Conservation (phyloP, 2,888 invertebrate species). For the Eueremaeus valkanovi region DNA sequence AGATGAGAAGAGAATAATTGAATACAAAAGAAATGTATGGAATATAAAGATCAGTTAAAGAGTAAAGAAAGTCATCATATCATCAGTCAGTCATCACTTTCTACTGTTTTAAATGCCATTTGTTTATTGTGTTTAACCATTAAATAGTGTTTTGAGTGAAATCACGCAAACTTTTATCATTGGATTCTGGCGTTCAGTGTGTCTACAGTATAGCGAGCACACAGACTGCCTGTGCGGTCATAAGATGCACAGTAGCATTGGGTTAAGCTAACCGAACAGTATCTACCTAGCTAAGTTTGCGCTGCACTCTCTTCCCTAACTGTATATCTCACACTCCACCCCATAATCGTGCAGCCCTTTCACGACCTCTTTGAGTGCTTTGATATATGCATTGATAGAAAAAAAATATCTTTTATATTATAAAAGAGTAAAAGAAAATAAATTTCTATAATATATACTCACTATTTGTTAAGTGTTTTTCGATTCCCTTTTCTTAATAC, state of each 20-base stretch:
- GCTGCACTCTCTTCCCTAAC: neutral
- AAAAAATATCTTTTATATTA: no score
- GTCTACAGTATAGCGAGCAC: neutral
- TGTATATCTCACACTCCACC: neutral
- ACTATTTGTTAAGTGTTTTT: no score
- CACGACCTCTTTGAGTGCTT: neutral
- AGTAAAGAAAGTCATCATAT: neutral
- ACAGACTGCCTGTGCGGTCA: neutral
- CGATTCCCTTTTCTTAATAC: no score
- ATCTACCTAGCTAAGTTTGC: neutral
- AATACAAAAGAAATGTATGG: neutral
- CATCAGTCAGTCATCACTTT: neutral
- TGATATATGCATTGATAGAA: neutral
- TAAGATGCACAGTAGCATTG: neutral
- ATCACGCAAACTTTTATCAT: neutral
- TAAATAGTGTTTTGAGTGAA: no score
- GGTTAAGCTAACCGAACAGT: neutral
- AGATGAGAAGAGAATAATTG: neutral
- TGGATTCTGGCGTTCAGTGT: neutral
- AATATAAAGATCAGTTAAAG: neutral
- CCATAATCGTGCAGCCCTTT: conserved; percentile 9
- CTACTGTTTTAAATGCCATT: neutral
- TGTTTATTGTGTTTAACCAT: neutral
- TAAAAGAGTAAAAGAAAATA: no score
- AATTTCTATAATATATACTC: no score